Evolutionary conservation across 2,888 invertebrate species (phyloP).

Genomic region (Cyrtodaria siliqua): DNA sequence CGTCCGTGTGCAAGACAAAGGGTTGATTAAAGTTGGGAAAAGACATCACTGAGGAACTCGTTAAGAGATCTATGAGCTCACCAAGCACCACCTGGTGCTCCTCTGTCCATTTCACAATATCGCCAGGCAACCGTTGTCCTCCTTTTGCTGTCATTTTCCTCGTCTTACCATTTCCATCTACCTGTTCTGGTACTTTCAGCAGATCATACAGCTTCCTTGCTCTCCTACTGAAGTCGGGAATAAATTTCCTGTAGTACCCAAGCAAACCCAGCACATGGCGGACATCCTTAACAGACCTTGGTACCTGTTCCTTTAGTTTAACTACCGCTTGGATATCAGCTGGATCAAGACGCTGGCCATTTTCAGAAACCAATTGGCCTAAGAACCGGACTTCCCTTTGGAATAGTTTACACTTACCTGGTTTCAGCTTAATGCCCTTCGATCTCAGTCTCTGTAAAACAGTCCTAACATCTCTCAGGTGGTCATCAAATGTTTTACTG

Average conservation of each 20-base stretch:
- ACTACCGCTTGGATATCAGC: slow-evolving; percentile 36
- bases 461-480: slow-evolving; percentile 36
- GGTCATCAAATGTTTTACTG: slow-evolving; percentile 50
- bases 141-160: slow-evolving; percentile 10
- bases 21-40: slow-evolving; percentile 31
- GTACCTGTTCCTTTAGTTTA: slow-evolving; percentile 26
- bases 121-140: slow-evolving; percentile 4
- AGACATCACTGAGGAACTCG: slow-evolving; percentile 16
- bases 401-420: slow-evolving; percentile 48
- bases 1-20: slow-evolving; percentile 14
- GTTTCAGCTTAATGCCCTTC: slow-evolving; percentile 59
- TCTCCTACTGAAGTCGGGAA: slow-evolving; percentile 32
- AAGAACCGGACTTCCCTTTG: slow-evolving; percentile 42
- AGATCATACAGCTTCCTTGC: slow-evolving; percentile 55
- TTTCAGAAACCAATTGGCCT: slow-evolving; percentile 50
- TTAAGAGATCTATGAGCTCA: slow-evolving; percentile 26
- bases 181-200: slow-evolving; percentile 19
- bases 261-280: slow-evolving; percentile 43
- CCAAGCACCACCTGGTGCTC: slow-evolving; percentile 23
- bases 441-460: slow-evolving; percentile 34
- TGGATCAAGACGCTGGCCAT: slow-evolving; percentile 45
- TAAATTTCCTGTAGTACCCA: too few relatives aligned
- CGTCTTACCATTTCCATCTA: not conserved
- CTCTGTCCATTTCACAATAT: slow-evolving; percentile 16
- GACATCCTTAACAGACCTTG: slow-evolving; percentile 39